Percentiles rank a stretch among this genome's conserved stretches.
Evolutionary conservation across 2,113 vertebrate species (phyloP).

Genomic region (Suricata suricatta): DNA sequence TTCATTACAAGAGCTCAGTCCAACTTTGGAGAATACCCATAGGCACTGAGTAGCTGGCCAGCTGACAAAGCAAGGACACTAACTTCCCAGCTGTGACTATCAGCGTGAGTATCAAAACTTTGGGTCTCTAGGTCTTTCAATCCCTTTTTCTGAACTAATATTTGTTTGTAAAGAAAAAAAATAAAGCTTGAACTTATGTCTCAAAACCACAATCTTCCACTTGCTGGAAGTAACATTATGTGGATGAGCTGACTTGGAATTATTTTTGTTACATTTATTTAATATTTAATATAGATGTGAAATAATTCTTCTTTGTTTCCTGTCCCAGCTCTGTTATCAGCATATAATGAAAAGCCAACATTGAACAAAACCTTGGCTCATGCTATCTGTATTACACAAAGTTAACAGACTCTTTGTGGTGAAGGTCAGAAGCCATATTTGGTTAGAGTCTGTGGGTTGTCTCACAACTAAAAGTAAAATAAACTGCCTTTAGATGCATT

Average conservation of each 20-base stretch:
- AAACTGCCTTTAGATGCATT: not conserved
- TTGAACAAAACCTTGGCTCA: not conserved
- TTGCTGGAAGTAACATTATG: not conserved
- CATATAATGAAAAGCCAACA: not conserved
- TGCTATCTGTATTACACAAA: not conserved
- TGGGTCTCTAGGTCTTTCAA: not conserved
- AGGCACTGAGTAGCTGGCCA: not conserved
- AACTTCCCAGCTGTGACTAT: not conserved
- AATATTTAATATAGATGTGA: not conserved
- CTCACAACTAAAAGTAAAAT: conserved; percentile 1
- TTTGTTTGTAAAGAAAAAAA: not conserved
- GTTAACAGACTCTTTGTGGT: not conserved
- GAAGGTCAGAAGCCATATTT: not conserved
- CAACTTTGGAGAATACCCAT: not conserved
- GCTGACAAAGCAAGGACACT: not conserved
- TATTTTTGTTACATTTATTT: not conserved
- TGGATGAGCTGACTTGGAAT: not conserved
- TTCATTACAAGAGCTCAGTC: conserved; percentile 9
- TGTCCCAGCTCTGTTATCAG: not conserved
- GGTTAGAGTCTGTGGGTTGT: not conserved
- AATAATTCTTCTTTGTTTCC: not conserved
- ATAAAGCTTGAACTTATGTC: not conserved
- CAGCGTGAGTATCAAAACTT: not conserved
- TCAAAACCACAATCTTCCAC: not conserved
- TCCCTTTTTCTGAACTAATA: not conserved